These are phyloP conservation scores for Cydia splendana DNA, from an alignment of 1,140 invertebrate genomes.

Conservation along the genomic window DNA sequence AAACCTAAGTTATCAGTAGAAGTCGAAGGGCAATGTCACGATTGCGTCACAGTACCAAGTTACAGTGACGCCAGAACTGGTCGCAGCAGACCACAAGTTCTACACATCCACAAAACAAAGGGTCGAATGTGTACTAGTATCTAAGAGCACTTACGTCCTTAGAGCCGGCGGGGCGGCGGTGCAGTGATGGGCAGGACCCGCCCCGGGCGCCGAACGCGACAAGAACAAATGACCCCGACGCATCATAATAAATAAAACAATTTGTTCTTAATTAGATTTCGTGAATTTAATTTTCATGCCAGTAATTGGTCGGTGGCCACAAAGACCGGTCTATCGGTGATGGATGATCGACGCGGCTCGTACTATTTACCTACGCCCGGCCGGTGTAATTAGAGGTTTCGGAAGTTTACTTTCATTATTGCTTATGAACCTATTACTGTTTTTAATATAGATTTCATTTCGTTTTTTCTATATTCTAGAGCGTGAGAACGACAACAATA, in stretches of 20 bases:
- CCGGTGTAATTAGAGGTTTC: constrained; percentile 72
- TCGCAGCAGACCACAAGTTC: background rate
- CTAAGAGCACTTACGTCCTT: background rate
- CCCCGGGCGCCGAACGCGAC: constrained; percentile 68
- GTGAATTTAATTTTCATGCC: constrained; percentile 80
- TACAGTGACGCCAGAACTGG: background rate
- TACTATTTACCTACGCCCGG: constrained; percentile 73
- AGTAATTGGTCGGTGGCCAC: constrained; percentile 78
- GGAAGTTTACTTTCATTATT: constrained; percentile 76
- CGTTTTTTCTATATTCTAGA: constrained; percentile 46
- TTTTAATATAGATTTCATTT: constrained; percentile 75
- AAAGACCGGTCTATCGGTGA: constrained; percentile 76
- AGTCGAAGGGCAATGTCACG: background rate
- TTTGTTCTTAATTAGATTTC: constrained; percentile 80
- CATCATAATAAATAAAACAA: constrained; percentile 81
- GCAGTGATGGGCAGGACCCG: constrained; percentile 46
- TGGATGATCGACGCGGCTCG: constrained; percentile 75
- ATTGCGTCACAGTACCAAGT: background rate
- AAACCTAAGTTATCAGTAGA: background rate
- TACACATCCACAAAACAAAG: background rate
- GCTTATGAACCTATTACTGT: constrained; percentile 72
- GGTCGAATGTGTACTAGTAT: background rate
- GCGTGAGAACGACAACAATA: constrained; percentile 42
- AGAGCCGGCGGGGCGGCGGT: background rate
- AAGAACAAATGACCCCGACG: constrained; percentile 75